Evolutionary conservation across 2,888 invertebrate species (phyloP).

Genomic region (Deroplatys truncata): DNA sequence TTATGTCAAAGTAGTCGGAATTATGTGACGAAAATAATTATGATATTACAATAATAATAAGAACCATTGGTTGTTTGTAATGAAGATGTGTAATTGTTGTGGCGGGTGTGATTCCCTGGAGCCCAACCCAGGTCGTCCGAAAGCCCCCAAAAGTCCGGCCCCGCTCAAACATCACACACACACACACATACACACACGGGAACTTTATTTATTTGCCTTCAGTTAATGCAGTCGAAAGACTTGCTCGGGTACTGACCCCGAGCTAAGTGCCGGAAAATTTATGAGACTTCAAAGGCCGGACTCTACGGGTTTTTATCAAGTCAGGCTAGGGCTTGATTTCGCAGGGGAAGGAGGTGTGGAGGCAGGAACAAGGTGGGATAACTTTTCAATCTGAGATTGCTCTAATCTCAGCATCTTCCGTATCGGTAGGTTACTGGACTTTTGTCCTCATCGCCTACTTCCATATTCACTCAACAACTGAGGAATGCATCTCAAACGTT

Average conservation of each 20-base stretch:
- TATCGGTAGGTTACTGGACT: background rate
- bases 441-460: too few relatives aligned
- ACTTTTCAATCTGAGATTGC: background rate
- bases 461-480: too few relatives aligned
- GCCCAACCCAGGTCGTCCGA: background rate
- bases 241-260: conserved; percentile 1
- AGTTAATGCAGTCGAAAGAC: background rate
- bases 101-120: conserved; percentile 13
- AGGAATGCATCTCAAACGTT: too few relatives aligned
- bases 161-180: background rate
- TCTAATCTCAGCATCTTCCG: background rate
- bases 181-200: too few relatives aligned
- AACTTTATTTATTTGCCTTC: background rate
- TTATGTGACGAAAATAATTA: background rate
- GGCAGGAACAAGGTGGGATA: background rate
- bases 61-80: conserved; percentile 5
- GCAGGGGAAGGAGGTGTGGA: background rate
- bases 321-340: background rate
- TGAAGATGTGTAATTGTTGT: conserved; percentile 20
- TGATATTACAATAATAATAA: background rate
- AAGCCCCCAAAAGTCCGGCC: background rate
- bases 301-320: background rate
- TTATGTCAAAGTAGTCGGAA: too few relatives aligned
- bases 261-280: conserved; percentile 12
- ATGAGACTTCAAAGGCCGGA: background rate